These are phyloP conservation scores for Scaptodrosophila lebanonensis DNA, from an alignment of 1,140 invertebrate species.

Conservation along the genomic window DNA sequence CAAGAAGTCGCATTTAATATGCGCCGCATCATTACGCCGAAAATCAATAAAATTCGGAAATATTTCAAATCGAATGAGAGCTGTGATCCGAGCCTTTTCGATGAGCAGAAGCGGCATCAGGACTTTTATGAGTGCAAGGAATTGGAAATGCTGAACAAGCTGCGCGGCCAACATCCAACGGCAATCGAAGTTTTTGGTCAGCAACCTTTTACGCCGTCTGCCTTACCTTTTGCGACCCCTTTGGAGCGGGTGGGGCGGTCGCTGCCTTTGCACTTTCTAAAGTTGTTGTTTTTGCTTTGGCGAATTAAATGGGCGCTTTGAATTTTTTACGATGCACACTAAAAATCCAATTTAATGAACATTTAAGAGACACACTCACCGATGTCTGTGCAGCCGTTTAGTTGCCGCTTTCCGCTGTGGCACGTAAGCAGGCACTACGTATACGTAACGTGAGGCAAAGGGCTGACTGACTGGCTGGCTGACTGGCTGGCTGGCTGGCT, in stretches of 20 bases:
- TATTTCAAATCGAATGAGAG: conserved; percentile 62
- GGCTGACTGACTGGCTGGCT: conserved; percentile 15
- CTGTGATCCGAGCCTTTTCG: conserved; percentile 8
- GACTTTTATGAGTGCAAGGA: conserved; percentile 53
- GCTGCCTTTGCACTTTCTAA: conserved; percentile 7
- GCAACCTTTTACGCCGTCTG: conserved; percentile 22
- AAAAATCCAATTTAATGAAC: conserved; percentile 77
- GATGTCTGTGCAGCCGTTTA: conserved; percentile 1
- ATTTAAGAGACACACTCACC: conserved; percentile 71
- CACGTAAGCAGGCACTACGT: conserved; percentile 65
- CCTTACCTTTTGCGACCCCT: conserved; percentile 31
- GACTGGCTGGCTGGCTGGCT: conserved; percentile 42
- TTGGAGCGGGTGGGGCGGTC: background rate
- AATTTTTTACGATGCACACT: conserved; percentile 76
- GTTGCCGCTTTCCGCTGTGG: conserved; percentile 23
- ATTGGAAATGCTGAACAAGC: conserved; percentile 49
- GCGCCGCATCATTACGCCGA: conserved; percentile 60
- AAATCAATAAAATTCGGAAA: conserved; percentile 66
- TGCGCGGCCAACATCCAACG: background rate
- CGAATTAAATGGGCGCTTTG: conserved; percentile 74
- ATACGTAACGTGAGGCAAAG: conserved; percentile 66
- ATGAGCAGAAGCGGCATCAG: conserved; percentile 25
- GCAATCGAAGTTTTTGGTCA: background rate
- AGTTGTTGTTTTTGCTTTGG: conserved; percentile 52
- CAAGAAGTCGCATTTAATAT: conserved; percentile 54